Conservation (phyloP, 2,888 invertebrate species). For the Hirudinaria manillensis region DNA sequence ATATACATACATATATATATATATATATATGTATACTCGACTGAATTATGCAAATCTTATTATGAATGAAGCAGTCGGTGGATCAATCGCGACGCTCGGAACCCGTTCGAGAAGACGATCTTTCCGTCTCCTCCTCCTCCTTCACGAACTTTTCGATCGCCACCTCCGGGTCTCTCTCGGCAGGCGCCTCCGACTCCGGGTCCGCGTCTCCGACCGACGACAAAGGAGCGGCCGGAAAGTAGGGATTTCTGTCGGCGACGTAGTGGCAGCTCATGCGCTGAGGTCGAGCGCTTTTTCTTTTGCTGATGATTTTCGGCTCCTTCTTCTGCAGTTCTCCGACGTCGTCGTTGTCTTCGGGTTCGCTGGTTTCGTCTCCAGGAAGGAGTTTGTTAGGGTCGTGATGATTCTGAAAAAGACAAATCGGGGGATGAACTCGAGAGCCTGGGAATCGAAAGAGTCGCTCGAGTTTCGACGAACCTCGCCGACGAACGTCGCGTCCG, state of each 20-base stretch:
- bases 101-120: neutral
- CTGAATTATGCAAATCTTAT: conserved; percentile 13
- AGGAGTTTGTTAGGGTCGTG: neutral
- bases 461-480: no score
- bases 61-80: conserved; percentile 14
- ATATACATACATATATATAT: no score
- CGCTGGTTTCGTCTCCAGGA: neutral
- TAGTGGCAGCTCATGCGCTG: conserved; percentile 57
- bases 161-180: neutral
- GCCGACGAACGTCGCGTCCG: no score
- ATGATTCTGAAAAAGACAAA: neutral
- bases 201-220: neutral
- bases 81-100: neutral
- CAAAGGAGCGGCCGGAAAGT: neutral
- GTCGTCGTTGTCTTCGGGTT: neutral
- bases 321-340: neutral
- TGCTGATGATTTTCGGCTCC: conserved; percentile 41
- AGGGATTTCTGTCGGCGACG: conserved; percentile 3
- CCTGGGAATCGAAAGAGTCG: no score
- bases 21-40: no score
- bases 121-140: no score
- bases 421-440: neutral
- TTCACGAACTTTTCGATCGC: no score
- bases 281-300: conserved; percentile 85
- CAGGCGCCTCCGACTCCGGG: neutral